A percentile compares a stretch with the other conserved stretches of the same genome.
Evolutionary conservation across 2,797 vertebrate species (phyloP).

Genomic region (Xiphorhynchus erythropygius): DNA sequence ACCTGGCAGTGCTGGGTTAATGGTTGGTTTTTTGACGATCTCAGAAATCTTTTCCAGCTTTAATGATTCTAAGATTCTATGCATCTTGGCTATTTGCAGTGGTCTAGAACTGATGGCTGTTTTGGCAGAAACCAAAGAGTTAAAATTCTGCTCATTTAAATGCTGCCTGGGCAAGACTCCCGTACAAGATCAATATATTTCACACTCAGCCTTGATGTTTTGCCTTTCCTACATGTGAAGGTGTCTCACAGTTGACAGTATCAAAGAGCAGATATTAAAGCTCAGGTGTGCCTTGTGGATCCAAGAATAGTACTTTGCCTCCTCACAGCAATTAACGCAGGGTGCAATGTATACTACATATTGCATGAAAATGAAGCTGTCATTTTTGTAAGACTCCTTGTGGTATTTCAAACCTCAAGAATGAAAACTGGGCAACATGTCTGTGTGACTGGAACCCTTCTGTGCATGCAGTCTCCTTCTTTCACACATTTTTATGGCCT

Average conservation of each 20-base stretch:
- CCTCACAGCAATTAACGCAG: slow-evolving; percentile 20
- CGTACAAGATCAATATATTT: background rate
- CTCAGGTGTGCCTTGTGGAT: background rate
- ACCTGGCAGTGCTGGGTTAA: background rate
- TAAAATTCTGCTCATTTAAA: background rate
- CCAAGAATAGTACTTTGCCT: background rate
- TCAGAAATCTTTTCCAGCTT: background rate
- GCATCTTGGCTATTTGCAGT: background rate
- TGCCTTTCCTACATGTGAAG: background rate
- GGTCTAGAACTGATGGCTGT: background rate
- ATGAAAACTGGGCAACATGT: background rate
- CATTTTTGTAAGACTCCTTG: background rate
- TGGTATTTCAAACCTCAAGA: background rate
- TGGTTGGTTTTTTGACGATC: background rate
- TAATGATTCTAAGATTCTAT: background rate
- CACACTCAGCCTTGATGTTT: background rate
- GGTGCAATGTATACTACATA: background rate
- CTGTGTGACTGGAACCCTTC: background rate
- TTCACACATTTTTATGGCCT: background rate
- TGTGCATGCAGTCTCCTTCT: background rate
- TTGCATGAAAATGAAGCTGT: slow-evolving; percentile 13
- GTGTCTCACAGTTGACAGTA: background rate
- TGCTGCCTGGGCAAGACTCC: background rate
- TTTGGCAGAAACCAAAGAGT: background rate
- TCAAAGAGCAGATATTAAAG: slow-evolving; percentile 52